Evolutionary conservation across 2,888 invertebrate genomes (phyloP).

Genomic region (Serrognathus titanus): DNA sequence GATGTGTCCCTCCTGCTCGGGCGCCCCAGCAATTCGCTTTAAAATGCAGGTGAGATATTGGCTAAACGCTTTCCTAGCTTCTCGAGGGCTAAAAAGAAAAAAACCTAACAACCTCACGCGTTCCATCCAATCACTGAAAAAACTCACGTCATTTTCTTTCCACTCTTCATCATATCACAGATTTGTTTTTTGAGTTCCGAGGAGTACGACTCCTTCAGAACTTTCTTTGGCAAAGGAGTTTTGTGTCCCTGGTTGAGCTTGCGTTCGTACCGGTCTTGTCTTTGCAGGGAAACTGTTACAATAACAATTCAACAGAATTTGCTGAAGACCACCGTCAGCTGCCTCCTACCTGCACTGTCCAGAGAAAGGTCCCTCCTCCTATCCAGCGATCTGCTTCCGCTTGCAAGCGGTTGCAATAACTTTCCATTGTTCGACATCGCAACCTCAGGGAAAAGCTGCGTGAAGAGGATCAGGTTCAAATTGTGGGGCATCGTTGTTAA

Average conservation of each 20-base stretch:
- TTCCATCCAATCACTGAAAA: background rate
- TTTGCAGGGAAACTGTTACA: constrained; percentile 20
- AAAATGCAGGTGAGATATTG: constrained; percentile 73
- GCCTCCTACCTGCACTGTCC: constrained; percentile 27
- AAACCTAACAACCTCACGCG: background rate
- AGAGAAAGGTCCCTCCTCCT: constrained; percentile 34
- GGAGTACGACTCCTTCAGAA: constrained; percentile 41
- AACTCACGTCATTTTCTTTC: constrained; percentile 65
- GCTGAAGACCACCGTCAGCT: background rate
- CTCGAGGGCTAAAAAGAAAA: constrained; percentile 54
- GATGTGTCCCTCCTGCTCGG: constrained; percentile 57
- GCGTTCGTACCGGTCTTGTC: constrained; percentile 48
- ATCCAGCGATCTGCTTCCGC: constrained; percentile 33
- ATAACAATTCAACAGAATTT: background rate
- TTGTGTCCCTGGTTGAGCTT: constrained; percentile 45
- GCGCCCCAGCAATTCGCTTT: constrained; percentile 57
- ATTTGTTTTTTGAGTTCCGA: constrained; percentile 43
- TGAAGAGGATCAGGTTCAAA: constrained; percentile 72
- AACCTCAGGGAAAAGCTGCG: constrained; percentile 67
- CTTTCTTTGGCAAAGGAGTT: constrained; percentile 43
- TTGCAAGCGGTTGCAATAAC: constrained; percentile 26
- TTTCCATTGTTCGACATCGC: constrained; percentile 16
- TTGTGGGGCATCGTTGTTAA: constrained; percentile 66
- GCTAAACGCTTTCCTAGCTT: constrained; percentile 74
- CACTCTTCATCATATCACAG: constrained; percentile 57